Base-by-base conservation (phyloP, 2,888 invertebrate genomes). In the Noctua comes region DNA sequence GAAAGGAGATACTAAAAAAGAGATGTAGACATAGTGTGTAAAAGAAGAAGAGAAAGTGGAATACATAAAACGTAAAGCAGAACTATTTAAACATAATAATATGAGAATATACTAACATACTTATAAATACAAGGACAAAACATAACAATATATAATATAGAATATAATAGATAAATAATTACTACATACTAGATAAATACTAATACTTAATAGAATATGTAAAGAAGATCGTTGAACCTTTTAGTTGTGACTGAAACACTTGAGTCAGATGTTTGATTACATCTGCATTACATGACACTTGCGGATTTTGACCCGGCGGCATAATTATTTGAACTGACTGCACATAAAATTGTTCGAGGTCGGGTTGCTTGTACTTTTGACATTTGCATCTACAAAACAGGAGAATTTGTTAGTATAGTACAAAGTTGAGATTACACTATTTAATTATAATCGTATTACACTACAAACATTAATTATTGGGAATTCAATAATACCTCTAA, bases 201-300 rank as follows among this genome's bases (percentile, higher is more conserved):
- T n/a, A n/a, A n/a, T n/a, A n/a, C n/a, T n/a, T n/a, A n/a, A n/a
- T n/a, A n/a, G n/a, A n/a, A n/a, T n/a, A 11, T 65, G 16, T 21
- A 54, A 0, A 65, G 27, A 36, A 65, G 54, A 46, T 43, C n/a
- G 27, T 24, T 82, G 16, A 31, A 57, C 65, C 40, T 74, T 54
- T 31, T 18, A 66, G n/a, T 72, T 18, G 0, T 36, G 8, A 64
- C n/a, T 27, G 31, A 46, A 31, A n/a, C 18, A 31, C 10, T 21
- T 36, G 21, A 21, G 11, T 0, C 36, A 13, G n/a, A 65, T 65
- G 65, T 65, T 40, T 16, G 59, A 27, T 59, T 59, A n/a, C n/a
- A 40, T 40, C n/a, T 40, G 8, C 13, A n/a, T n/a, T 43, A 11
- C 21, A 21, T 64, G 24, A 65, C 7, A 40, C 16, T 27, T 31